A percentile compares a stretch with the other conserved stretches of the same genome.
phyloP scores from a whole-genome alignment of 1,140 invertebrate species.

The Mesaphorura yosii region DNA sequence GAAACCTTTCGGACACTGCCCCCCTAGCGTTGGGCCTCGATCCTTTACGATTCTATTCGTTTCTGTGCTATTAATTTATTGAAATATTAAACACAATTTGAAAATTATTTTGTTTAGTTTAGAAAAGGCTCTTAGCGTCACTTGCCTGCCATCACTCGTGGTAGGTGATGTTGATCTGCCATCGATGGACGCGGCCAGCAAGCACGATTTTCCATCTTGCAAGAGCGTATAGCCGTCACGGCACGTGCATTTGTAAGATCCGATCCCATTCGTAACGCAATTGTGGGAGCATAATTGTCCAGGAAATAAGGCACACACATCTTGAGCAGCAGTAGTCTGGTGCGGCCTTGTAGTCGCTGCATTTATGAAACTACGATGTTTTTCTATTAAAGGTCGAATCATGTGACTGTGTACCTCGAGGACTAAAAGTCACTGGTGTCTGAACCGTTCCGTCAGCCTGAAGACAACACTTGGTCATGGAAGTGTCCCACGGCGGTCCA shows the following conservation, averaged over 20 bases:
- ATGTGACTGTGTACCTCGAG: not conserved
- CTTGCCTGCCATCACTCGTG: too few relatives aligned
- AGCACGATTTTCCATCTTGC: conserved; percentile 53
- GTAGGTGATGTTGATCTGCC: too few relatives aligned
- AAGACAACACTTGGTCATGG: conserved; percentile 43
- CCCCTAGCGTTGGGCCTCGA: not conserved
- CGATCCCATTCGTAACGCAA: conserved; percentile 52
- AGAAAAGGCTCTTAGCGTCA: too few relatives aligned
- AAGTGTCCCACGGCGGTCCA: conserved; percentile 44
- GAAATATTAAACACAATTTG: too few relatives aligned
- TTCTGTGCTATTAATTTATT: not conserved
- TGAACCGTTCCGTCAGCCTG: conserved; percentile 33
- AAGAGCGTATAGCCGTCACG: conserved; percentile 54
- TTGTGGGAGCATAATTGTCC: conserved; percentile 60
- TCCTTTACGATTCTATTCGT: not conserved
- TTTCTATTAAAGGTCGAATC: not conserved
- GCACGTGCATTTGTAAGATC: conserved; percentile 62
- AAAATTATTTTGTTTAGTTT: too few relatives aligned
- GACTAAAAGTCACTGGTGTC: not conserved
- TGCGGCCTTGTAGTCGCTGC: not conserved
- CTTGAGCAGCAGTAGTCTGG: conserved; percentile 36
- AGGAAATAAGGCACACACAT: conserved; percentile 51
- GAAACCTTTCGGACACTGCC: conserved; percentile 50
- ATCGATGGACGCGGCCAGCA: not conserved
- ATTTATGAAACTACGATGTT: not conserved